Evolutionary conservation across 1,140 invertebrate genomes (phyloP).

Genomic region (Calephelis virginiensis): DNA sequence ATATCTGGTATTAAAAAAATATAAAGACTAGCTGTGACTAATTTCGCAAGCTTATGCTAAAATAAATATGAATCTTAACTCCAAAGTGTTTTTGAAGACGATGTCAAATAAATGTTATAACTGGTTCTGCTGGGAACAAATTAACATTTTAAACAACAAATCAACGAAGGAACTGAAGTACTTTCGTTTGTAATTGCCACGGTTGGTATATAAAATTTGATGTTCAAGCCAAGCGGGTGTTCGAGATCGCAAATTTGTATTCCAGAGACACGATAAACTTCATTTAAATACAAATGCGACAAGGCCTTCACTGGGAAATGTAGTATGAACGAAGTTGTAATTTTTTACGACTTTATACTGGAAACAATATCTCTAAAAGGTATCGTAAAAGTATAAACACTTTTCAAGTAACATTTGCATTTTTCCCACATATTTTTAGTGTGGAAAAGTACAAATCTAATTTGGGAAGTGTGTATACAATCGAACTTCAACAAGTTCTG

Average conservation of each 20-base stretch:
- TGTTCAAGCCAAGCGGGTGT: constrained; percentile 3
- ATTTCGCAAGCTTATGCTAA: no score
- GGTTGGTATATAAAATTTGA: constrained; percentile 17
- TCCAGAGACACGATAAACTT: constrained; percentile 16
- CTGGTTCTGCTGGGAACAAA: not conserved
- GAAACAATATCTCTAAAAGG: not conserved
- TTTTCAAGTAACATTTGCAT: not conserved
- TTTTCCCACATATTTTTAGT: no score
- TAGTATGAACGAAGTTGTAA: constrained; percentile 14
- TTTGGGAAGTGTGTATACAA: no score
- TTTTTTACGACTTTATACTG: constrained; percentile 13
- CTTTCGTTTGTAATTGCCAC: constrained; percentile 10
- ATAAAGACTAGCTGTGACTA: no score
- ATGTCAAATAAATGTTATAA: not conserved
- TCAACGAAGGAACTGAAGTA: constrained; percentile 1
- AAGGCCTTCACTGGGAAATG: constrained; percentile 7
- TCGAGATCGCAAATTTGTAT: constrained; percentile 11
- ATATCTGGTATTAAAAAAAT: no score
- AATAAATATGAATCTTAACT: not conserved
- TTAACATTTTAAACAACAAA: constrained; percentile 18
- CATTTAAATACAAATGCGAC: constrained; percentile 18
- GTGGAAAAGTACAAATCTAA: no score
- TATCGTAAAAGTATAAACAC: not conserved
- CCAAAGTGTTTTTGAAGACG: not conserved
- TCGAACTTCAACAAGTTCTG: no score